These are phyloP conservation scores for Pelodytes ibericus DNA, from an alignment of 2,797 vertebrate species.

Conservation along the genomic window DNA sequence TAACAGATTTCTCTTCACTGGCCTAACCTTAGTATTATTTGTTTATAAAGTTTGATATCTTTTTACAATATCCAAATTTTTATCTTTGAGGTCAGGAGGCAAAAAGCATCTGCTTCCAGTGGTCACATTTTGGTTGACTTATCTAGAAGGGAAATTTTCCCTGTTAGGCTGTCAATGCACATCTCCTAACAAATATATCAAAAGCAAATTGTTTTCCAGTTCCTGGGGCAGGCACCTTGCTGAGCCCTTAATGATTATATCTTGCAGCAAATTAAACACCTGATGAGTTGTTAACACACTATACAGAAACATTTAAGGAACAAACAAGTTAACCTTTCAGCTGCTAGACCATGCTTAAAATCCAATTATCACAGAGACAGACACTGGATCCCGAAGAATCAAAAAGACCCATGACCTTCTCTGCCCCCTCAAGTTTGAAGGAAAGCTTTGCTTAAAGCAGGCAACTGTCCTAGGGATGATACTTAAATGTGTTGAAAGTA, in stretches of 20 bases:
- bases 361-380: neutral
- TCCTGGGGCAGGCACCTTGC: slow-evolving; percentile 53
- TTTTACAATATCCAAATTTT: neutral
- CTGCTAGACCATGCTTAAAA: neutral
- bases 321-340: slow-evolving; percentile 31
- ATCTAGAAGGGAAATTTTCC: slow-evolving; percentile 6
- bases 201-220: slow-evolving; percentile 53
- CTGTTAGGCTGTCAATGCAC: slow-evolving; percentile 41
- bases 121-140: slow-evolving; percentile 11
- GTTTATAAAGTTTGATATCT: neutral
- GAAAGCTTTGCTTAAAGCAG: too few relatives aligned
- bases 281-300: slow-evolving; percentile 53
- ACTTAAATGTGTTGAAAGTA: too few relatives aligned
- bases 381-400: neutral
- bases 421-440: too few relatives aligned
- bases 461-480: too few relatives aligned
- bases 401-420: too few relatives aligned
- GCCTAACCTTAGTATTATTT: too few relatives aligned
- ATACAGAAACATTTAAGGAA: slow-evolving; percentile 16
- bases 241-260: slow-evolving; percentile 55
- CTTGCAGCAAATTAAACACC: slow-evolving; percentile 54
- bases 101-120: slow-evolving; percentile 1
- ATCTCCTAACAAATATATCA: slow-evolving; percentile 55
- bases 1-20: too few relatives aligned
- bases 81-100: slow-evolving; percentile 4